phyloP scores from a whole-genome alignment of 2,113 vertebrate genomes.

The western clawed frog (Xenopus tropicalis) region UCB_Xtro_10.0 CM004450.2:28717501-28718000 shows the following conservation, averaged over 20 bases:
- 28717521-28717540: too few species aligned
- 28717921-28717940: constrained; percentile 45
- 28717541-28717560: too few species aligned
- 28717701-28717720: background rate
- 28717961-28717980: constrained; percentile 37
- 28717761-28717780: background rate
- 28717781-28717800: background rate
- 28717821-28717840: constrained; percentile 24
- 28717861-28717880: constrained; percentile 38
- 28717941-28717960: constrained; percentile 41
- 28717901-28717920: constrained; percentile 39
- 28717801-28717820: constrained; percentile 10
- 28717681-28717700: background rate
- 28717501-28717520: too few species aligned
- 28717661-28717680: background rate
- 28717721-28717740: background rate
- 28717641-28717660: too few species aligned
- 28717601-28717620: too few species aligned
- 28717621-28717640: too few species aligned
- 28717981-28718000: constrained; percentile 27
- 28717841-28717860: constrained; percentile 34
- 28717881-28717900: constrained; percentile 35
- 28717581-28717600: too few species aligned
- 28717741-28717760: background rate
- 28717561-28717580: too few species aligned